These are phyloP conservation scores for Brienomyrus brachyistius DNA, from an alignment of 2,113 vertebrate genomes.

Conservation along the genomic window DNA sequence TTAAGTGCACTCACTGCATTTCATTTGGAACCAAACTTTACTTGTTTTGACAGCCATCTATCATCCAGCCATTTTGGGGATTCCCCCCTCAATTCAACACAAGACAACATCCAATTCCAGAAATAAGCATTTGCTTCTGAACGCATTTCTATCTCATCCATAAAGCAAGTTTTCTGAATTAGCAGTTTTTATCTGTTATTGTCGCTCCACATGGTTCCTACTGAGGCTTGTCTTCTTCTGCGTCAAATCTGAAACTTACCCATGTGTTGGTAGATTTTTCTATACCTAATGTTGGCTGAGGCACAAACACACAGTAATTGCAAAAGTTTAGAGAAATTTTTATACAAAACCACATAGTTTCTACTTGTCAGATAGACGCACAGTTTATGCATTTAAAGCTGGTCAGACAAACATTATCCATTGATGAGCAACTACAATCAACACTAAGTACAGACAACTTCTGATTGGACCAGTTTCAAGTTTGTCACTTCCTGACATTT, in stretches of 20 bases:
- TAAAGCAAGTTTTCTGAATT: too few species aligned
- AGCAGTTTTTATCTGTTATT: neutral
- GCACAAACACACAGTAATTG: neutral
- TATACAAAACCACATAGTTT: neutral
- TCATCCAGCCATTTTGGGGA: neutral
- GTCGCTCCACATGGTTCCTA: neutral
- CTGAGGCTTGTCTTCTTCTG: neutral
- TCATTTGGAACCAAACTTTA: neutral
- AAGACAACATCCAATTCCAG: neutral
- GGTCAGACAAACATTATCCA: neutral
- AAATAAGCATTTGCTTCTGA: too few species aligned
- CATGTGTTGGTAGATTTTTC: neutral
- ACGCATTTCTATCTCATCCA: neutral
- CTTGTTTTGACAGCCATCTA: neutral
- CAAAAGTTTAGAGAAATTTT: neutral
- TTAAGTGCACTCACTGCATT: neutral
- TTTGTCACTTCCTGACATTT: neutral
- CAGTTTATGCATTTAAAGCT: neutral
- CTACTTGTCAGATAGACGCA: neutral
- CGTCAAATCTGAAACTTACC: neutral
- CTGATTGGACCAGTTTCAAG: neutral
- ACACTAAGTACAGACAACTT: neutral
- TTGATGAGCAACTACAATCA: neutral
- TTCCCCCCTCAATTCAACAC: neutral
- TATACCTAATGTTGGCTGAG: neutral